Conservation (phyloP, 2,113 vertebrate genomes). For the Dolichallabes microphthalmus region DNA sequence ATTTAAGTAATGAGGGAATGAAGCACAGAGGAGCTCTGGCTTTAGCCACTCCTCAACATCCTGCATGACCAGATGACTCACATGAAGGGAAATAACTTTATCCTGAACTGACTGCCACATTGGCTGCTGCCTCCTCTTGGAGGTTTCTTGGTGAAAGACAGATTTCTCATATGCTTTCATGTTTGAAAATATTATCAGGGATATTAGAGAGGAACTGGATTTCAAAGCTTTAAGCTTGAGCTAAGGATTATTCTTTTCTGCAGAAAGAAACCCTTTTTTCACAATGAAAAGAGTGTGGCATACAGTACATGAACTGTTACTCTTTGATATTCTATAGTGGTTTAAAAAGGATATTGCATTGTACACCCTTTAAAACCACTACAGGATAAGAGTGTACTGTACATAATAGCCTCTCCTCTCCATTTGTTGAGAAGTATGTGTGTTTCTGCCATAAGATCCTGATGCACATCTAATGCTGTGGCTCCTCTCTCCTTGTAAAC, state of each 20-base stretch:
- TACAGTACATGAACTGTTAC: not conserved
- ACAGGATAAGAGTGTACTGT: not conserved
- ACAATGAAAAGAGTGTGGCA: not conserved
- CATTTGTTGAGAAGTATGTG: not conserved
- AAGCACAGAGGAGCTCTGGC: not conserved
- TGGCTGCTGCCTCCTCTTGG: not conserved
- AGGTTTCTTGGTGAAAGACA: not conserved
- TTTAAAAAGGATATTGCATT: not conserved
- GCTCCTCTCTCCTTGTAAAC: not conserved
- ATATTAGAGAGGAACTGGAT: not conserved
- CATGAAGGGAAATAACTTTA: not conserved
- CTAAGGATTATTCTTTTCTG: not conserved
- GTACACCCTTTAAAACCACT: conserved; percentile 6
- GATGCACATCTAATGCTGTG: not conserved
- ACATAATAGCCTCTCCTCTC: not conserved
- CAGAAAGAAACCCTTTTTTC: not conserved
- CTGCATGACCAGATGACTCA: not conserved
- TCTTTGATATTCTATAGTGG: not conserved
- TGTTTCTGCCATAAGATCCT: not conserved
- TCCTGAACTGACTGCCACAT: not conserved
- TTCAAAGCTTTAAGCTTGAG: not conserved
- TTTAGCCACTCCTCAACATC: not conserved
- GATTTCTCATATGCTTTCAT: not conserved
- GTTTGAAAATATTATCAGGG: not conserved
- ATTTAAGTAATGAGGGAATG: not conserved